Base-by-base conservation (phyloP, 2,888 invertebrate species). In the Lampropteryx suffumata region DNA sequence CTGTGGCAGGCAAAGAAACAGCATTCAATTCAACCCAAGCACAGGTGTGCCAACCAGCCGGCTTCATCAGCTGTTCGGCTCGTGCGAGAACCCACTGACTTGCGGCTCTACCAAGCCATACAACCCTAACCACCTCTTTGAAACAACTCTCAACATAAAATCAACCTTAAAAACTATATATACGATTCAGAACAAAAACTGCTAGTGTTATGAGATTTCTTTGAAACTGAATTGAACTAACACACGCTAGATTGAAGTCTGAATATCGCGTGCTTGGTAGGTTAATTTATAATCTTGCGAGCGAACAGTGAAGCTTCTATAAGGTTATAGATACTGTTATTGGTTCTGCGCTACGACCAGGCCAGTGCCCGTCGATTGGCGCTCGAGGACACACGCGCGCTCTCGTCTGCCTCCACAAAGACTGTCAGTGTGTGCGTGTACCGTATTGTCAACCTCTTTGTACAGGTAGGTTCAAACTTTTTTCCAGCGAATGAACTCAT, bases 41-140 rank as follows among this genome's bases (percentile, higher is more conserved):
- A 86, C 88, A 87, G 88, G 88, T 87, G 88, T 84, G 85, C 82
- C 75, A 63, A 42, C 43, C 69, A 57, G 63, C 53, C 55, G 57
- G 80, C 76, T 71, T 61, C 75, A 81, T 86, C 87, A 87, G 84
- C 85, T 86, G 84, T 84, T 87, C 82, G 67, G 72, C 73, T 71
- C 69, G 76, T 65, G 62, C 76, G 79, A 80, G 50, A 43, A 42
- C 50, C 28, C 77, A 76, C 76, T 50, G 21, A 11, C 37, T 43
- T 40, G 8, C 34, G 27, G 8, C 36, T 21, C 46, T 29, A 37
- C 71, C 71, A 70, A 71, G 64, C 68, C 42, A 21, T n/a, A n/a
- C n/a, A 17, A 3, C 2, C 17, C 17, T 2, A 65, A 8, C 28
- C 39, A 12, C 29, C 24, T 28, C 50, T 41, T 29, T 13, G 2